Evolutionary conservation across 2,797 vertebrate species (phyloP), one percentile per base, ranked within the genome.

Genomic region (Lutjanus argentimaculatus): DNA sequence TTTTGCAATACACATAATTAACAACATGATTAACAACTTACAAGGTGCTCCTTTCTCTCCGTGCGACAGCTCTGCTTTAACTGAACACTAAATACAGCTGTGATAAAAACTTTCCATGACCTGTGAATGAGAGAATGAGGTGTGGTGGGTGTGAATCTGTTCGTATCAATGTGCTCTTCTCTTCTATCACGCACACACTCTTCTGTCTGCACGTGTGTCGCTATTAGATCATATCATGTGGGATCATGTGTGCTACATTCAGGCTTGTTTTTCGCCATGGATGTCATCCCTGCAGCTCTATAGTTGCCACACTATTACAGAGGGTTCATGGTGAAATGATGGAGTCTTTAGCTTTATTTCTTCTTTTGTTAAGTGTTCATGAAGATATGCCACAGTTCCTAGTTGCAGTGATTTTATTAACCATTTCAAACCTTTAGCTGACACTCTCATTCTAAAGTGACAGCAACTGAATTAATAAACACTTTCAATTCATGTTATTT

Each of bases 91-190:
- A 12, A 53, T 53, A n/a, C 30, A n/a, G 9, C 16, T 15, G 16
- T 19, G 55, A 65, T 76, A 52, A 75, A 36, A 72, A 69, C 2
- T 69, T 82, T 72, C 65, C 56, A 74, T 70, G 74, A 61, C 14
- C 40, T 76, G 73, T 56, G 58, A 80, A 8, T 22, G 52, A 73
- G 55, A 61, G 30, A 75, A 72, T 57, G 67, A 81, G 84, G 77
- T 68, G 76, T 62, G 76, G 51, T 65, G 17, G 49, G 42, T 36
- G 69, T 67, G 6, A 16, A 65, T 19, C 36, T 7, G 6, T 64
- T 72, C 48, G 42, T 59, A 57, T 57, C 49, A 58, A 46, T 42
- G n/a, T 42, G 13, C 16, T 75, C n/a, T 43, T 55, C 53, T 75
- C 43, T 1, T 30, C 22, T 66, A 45, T 74, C 45, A 78, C 69